Percentiles rank a stretch among this genome's conserved stretches.
These are phyloP conservation scores for Halcyon leucocephala DNA, from an alignment of 2,797 vertebrate genomes.

Conservation along the genomic window DNA sequence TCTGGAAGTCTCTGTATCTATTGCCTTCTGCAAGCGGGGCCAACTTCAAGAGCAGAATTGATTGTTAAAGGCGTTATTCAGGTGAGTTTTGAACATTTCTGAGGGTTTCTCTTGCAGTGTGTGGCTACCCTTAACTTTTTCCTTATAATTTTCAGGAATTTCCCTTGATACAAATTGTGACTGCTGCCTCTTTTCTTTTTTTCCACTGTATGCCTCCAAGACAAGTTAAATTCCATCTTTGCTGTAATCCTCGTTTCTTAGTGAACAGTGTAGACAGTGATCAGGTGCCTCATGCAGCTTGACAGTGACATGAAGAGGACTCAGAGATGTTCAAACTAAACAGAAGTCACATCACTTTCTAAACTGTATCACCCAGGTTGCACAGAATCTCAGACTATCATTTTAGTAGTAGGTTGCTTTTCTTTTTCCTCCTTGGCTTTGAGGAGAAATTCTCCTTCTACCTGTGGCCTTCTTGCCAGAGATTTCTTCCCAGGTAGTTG, in stretches of 20 bases:
- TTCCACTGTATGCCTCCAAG: neutral
- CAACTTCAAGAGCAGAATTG: neutral
- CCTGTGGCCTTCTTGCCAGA: conserved; percentile 48
- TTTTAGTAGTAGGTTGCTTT: neutral
- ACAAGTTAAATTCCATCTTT: neutral
- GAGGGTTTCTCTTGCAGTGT: neutral
- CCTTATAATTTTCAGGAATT: neutral
- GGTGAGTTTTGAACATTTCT: neutral
- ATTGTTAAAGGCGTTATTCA: neutral
- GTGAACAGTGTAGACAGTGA: neutral
- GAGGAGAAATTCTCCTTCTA: conserved; percentile 50
- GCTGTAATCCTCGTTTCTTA: neutral
- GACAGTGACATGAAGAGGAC: neutral
- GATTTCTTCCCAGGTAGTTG: conserved; percentile 62
- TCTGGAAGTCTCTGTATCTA: neutral
- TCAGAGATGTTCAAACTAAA: neutral
- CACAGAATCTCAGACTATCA: neutral
- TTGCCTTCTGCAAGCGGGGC: neutral
- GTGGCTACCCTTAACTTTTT: neutral
- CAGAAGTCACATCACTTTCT: neutral
- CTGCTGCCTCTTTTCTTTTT: neutral
- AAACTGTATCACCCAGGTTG: neutral
- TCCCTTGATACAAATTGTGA: neutral
- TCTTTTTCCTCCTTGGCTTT: neutral
- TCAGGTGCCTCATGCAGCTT: neutral